phyloP scores from a whole-genome alignment of 2,113 vertebrate genomes.

The Lepus americanus region DNA sequence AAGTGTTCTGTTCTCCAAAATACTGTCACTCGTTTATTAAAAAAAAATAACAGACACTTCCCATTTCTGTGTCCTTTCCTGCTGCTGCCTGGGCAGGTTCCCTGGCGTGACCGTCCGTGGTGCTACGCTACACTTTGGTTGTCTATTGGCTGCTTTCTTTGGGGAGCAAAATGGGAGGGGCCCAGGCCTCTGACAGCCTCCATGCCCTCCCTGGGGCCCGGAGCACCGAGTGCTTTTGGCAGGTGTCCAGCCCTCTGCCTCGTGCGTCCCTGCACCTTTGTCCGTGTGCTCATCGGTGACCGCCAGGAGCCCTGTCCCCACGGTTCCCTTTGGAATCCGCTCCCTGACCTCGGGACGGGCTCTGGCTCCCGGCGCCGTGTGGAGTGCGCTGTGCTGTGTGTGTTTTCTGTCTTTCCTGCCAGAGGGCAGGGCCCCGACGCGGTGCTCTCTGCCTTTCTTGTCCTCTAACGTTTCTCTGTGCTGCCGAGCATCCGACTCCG shows the following conservation, averaged over 20 bases:
- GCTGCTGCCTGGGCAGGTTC: background rate
- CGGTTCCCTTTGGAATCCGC: background rate
- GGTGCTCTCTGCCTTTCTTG: background rate
- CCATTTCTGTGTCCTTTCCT: slow-evolving; percentile 15
- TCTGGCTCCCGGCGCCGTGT: rapidly evolving
- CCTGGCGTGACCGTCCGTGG: background rate
- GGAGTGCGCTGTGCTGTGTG: background rate
- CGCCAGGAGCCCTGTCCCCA: background rate
- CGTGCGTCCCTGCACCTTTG: rapidly evolving
- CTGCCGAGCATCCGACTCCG: background rate
- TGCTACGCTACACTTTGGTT: background rate
- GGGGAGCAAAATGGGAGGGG: background rate
- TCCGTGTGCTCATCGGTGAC: background rate
- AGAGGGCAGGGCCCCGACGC: background rate
- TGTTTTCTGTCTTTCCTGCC: background rate
- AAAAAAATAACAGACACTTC: background rate
- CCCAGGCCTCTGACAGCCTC: background rate
- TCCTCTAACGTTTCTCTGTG: background rate
- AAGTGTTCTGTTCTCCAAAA: background rate
- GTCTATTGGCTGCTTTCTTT: slow-evolving; percentile 30
- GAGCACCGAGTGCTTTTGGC: rapidly evolving
- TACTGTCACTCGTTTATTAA: slow-evolving; percentile 36
- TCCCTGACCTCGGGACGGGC: background rate
- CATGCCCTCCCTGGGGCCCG: rapidly evolving
- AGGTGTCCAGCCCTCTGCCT: rapidly evolving